These are phyloP conservation scores for Amblyornis subalaris DNA, from an alignment of 2,113 vertebrate genomes.

Conservation along the genomic window DNA sequence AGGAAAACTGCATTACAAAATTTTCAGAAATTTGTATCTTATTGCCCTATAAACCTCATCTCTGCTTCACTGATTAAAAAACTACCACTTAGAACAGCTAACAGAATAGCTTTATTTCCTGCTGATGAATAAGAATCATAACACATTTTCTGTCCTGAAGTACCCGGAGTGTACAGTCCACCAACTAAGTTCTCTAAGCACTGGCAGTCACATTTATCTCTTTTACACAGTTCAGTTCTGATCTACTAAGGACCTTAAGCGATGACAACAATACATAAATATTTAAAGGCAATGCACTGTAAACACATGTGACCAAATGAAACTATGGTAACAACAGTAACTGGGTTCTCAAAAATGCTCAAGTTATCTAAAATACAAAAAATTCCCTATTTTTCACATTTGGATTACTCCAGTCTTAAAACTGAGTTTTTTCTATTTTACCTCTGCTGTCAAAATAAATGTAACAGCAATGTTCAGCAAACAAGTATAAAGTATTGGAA, in stretches of 20 bases:
- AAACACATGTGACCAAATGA: not conserved
- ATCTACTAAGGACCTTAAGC: not conserved
- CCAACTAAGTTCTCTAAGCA: not conserved
- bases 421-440: not conserved
- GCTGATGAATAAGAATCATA: not conserved
- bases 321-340: not conserved
- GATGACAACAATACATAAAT: not conserved
- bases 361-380: not conserved
- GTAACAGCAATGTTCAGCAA: not conserved
- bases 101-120: not conserved
- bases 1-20: not conserved
- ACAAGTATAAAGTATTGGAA: not conserved
- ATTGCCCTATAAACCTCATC: not conserved
- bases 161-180: not conserved
- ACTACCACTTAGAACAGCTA: not conserved
- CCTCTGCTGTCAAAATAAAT: not conserved
- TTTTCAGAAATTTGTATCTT: not conserved
- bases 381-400: not conserved
- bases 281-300: not conserved
- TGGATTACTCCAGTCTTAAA: not conserved
- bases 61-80: not conserved
- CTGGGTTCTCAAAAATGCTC: not conserved
- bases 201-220: not conserved
- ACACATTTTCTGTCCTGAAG: not conserved
- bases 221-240: not conserved